Conservation (phyloP, 2,888 invertebrate species). For the Rhingia rostrata region DNA sequence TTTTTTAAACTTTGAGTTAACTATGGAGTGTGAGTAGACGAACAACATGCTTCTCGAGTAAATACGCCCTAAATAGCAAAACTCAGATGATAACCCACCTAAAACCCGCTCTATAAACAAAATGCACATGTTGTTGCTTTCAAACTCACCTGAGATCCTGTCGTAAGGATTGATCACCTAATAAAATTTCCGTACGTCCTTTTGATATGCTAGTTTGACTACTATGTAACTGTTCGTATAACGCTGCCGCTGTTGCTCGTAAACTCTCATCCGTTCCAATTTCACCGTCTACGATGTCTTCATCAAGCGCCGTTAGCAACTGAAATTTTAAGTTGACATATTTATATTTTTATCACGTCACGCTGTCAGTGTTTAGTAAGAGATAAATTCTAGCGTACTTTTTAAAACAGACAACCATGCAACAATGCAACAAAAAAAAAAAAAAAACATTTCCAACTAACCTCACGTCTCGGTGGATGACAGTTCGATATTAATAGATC, state of each 20-base stretch:
- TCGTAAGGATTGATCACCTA: slow-evolving; percentile 82
- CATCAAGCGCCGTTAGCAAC: slow-evolving; percentile 81
- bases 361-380: too few relatives aligned
- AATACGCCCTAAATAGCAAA: too few relatives aligned
- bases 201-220: slow-evolving; percentile 83
- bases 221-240: slow-evolving; percentile 77
- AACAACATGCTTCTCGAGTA: too few relatives aligned
- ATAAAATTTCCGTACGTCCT: slow-evolving; percentile 83
- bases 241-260: slow-evolving; percentile 75
- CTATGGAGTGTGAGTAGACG: too few relatives aligned
- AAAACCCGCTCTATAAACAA: neutral
- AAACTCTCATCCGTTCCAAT: slow-evolving; percentile 76
- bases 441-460: slow-evolving; percentile 72
- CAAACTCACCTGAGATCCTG: slow-evolving; percentile 81
- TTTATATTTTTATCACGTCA: neutral
- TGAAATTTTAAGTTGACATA: slow-evolving; percentile 63
- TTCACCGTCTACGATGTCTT: slow-evolving; percentile 79
- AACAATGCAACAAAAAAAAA: neutral
- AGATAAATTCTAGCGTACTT: too few relatives aligned
- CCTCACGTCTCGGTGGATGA: slow-evolving; percentile 83
- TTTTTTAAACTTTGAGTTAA: too few relatives aligned
- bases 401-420: too few relatives aligned
- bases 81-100: too few relatives aligned
- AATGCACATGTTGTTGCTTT: neutral
- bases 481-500: slow-evolving; percentile 82